These are phyloP conservation scores for Plumapathes pennacea DNA, from an alignment of 92 coral and sea anemone species.

Conservation along the genomic window DNA sequence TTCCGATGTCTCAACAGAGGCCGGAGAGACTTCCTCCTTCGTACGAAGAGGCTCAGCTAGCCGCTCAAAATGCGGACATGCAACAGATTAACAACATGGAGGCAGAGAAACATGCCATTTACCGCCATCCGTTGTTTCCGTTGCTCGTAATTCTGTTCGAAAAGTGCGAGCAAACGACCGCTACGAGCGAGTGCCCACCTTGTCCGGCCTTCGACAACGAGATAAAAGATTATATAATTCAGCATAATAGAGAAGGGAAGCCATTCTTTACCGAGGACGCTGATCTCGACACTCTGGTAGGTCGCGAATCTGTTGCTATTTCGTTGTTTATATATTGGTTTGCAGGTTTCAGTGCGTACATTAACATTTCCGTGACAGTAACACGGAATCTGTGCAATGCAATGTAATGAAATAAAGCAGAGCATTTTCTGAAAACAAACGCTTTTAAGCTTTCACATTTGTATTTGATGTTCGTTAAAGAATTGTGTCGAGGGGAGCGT, in stretches of 20 bases:
- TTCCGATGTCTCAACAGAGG: slow-evolving; percentile 61
- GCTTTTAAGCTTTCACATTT: too few species aligned
- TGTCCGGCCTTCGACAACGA: slow-evolving; percentile 89
- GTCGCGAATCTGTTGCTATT: too few species aligned
- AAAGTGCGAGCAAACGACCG: slow-evolving; percentile 97
- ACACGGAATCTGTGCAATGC: too few species aligned
- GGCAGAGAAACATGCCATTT: slow-evolving; percentile 84
- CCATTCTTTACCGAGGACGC: slow-evolving; percentile 89
- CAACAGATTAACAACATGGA: slow-evolving; percentile 77
- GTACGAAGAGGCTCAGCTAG: slow-evolving; percentile 93
- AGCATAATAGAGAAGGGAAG: slow-evolving; percentile 93
- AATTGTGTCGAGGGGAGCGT: too few species aligned
- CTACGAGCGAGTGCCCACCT: slow-evolving; percentile 85
- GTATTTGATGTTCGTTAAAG: too few species aligned
- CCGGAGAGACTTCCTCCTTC: slow-evolving; percentile 93
- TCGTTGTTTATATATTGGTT: too few species aligned
- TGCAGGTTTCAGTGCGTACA: too few species aligned
- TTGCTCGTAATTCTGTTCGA: slow-evolving; percentile 93
- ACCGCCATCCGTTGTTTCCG: slow-evolving; percentile 97
- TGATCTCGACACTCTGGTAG: slow-evolving; percentile 92
- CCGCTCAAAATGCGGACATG: slow-evolving; percentile 63
- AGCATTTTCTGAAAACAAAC: too few species aligned
- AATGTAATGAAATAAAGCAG: too few species aligned
- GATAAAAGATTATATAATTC: slow-evolving; percentile 83
- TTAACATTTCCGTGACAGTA: too few species aligned